A percentile compares a stretch with the other conserved stretches of the same genome.
Evolutionary conservation across 2,113 vertebrate species (phyloP).

Genomic region (Sturnira hondurensis): DNA sequence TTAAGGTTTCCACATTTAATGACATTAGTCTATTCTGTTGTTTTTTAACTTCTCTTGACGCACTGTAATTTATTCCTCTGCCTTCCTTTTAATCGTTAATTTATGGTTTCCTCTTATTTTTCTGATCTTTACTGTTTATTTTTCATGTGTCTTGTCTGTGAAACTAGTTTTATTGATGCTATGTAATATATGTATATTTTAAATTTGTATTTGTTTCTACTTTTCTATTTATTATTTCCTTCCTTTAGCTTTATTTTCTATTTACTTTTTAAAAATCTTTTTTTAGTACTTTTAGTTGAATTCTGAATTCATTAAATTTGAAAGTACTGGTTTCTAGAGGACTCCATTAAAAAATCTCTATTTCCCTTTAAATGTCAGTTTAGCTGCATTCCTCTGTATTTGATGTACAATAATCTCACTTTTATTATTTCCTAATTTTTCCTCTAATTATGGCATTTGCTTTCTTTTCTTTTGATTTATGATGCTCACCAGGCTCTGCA

Average conservation of each 20-base stretch:
- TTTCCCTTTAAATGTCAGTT: constrained; percentile 1
- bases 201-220: neutral
- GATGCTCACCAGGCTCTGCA: neutral
- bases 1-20: neutral
- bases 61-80: neutral
- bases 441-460: neutral
- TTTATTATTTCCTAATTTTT: constrained; percentile 1
- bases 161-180: neutral
- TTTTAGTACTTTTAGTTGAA: neutral
- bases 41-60: neutral
- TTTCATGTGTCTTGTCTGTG: neutral
- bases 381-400: neutral
- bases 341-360: neutral
- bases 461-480: neutral
- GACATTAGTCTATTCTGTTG: neutral
- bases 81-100: neutral
- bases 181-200: neutral
- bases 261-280: neutral
- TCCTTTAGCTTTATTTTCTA: neutral
- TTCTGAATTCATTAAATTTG: neutral
- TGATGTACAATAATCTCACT: neutral
- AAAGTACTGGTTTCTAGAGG: neutral
- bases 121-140: neutral
- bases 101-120: neutral
- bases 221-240: neutral